Conservation (phyloP, 2,888 invertebrate species). For the Drosophila rubida region DNA sequence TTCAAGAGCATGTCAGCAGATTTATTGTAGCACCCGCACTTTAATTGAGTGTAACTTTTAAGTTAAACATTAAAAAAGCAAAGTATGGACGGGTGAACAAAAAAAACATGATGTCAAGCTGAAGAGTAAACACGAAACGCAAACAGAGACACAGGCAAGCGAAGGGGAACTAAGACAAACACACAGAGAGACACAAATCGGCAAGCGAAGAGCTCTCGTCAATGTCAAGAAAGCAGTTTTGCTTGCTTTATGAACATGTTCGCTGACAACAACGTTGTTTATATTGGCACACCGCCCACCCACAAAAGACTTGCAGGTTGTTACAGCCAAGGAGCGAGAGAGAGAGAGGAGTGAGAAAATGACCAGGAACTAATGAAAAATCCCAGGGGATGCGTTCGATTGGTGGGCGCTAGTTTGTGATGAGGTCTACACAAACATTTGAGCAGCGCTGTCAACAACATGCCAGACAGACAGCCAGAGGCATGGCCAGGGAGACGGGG, state of each 20-base stretch:
- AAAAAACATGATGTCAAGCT: constrained; percentile 20
- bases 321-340: constrained; percentile 17
- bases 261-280: constrained; percentile 59
- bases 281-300: constrained; percentile 34
- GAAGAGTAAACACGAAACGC: constrained; percentile 8
- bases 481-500: constrained; percentile 10
- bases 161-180: neutral
- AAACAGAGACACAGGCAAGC: constrained; percentile 3
- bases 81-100: neutral
- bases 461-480: constrained; percentile 31
- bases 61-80: constrained; percentile 11
- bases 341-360: neutral
- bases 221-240: constrained; percentile 41
- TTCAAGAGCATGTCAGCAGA: neutral
- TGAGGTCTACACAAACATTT: constrained; percentile 67
- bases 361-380: constrained; percentile 59
- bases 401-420: constrained; percentile 30
- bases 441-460: constrained; percentile 68
- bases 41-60: constrained; percentile 15
- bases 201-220: constrained; percentile 36
- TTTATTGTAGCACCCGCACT: neutral
- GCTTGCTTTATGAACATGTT: constrained; percentile 54
- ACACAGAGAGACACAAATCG: constrained; percentile 18
- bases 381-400: constrained; percentile 48
- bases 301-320: constrained; percentile 39